Evolutionary conservation across 2,113 vertebrate species (phyloP), one percentile per base, ranked within the genome.

Genomic region (Gambusia affinis): DNA sequence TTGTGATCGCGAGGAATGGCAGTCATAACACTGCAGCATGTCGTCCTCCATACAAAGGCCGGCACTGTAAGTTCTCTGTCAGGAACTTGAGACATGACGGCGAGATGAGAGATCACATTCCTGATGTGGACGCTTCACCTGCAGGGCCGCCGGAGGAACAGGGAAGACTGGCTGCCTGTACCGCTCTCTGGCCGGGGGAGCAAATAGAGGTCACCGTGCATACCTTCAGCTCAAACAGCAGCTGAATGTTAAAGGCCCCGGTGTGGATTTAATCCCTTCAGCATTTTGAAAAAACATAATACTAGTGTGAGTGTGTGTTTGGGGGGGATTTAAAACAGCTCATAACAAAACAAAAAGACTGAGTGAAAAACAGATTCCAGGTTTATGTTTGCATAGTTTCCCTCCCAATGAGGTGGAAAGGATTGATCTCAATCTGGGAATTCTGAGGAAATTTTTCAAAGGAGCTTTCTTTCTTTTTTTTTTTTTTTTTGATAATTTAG

Each of bases 11-110:
- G 82, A 85, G 87, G 75, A 78, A 85, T 85, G 76, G 87, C 85
- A 92, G 86, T 88, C 90, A 92, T 85, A 90, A 91, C 87, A 92
- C 85, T 86, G 84, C 82, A 79, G 89, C 83, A 78, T 39, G 73
- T 80, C 78, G 86, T 88, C 80, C 78, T 73, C 79, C 73, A 31
- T 47, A 91, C 89, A 91, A 91, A 86, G 88, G 73, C 88, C 72
- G 67, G 78, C 54, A 84, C 80, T 89, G 85, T 90, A 81, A 85
- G 81, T 67, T 77, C 81, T 83, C 82, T 64, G 72, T 90, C 88
- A 80, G 91, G 79, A 87, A 91, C 83, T 47, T 81, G 82, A 92
- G 89, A 89, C 89, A 86, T 83, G 85, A 83, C 89, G 91, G 87
- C 47, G 39, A 85, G 84, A 90, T 86, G 83, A 87, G 87, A 91